Evolutionary conservation across 37 sponge, comb jelly and placozoan genomes (phyloP), one percentile per base, ranked within the genome.

Genomic region (Diacarnus erythraeanus): DNA sequence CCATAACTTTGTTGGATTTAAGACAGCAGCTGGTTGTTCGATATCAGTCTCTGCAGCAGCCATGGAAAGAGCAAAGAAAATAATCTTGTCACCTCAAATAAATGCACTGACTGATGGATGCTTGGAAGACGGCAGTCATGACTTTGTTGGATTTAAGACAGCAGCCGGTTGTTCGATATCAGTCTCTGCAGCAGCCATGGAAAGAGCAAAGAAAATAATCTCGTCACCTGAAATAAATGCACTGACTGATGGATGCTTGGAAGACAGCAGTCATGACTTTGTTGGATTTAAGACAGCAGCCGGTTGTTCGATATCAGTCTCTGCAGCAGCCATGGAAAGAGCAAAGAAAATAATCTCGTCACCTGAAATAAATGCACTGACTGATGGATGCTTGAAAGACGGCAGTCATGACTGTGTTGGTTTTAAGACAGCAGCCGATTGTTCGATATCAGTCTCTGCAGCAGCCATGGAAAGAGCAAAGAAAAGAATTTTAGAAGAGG

Each of bases 101-200:
- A n/a, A n/a, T n/a, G n/a, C n/a, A n/a, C n/a, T n/a, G n/a, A n/a
- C n/a, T n/a, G n/a, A n/a, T n/a, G n/a, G n/a, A n/a, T n/a, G n/a
- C n/a, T n/a, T n/a, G n/a, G n/a, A n/a, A n/a, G n/a, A n/a, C n/a
- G n/a, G n/a, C n/a, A n/a, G n/a, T n/a, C n/a, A n/a, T n/a, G n/a
- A n/a, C n/a, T n/a, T n/a, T 29, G 31, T 8, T 54, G 80, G 80
- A 36, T 80, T 80, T 42, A 51, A 60, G 71, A 71, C 60, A 21
- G 80, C 80, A 31, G 35, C 38, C 22, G 80, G 80, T 12, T 38
- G 41, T 20, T 21, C 12, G 30, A 30, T 84, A 23, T 64, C 69
- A 43, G 64, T 84, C 1, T 84, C 90, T 17, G 15, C n/a, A 18
- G 23, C 21, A 20, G 59, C 81, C 1, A 41, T 81, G 2, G 27